Evolutionary conservation across 2,797 vertebrate genomes (phyloP).

Genomic region (Diceros bicornis): DNA sequence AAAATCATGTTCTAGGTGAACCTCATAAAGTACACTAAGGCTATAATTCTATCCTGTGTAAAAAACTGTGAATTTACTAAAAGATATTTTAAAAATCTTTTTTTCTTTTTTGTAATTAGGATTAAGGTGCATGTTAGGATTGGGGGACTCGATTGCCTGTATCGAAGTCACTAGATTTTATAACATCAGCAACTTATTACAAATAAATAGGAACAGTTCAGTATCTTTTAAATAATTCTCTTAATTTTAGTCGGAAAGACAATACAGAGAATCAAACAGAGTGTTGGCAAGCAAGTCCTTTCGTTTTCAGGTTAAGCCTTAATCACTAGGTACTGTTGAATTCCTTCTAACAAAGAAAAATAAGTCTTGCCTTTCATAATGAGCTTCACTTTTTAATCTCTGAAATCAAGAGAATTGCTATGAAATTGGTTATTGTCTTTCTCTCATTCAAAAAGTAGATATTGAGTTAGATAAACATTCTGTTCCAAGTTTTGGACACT

Average conservation of each 20-base stretch:
- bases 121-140: not conserved
- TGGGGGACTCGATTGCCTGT: not conserved
- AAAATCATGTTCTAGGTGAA: constrained; percentile 81
- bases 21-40: constrained; percentile 73
- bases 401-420: not conserved
- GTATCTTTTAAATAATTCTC: not conserved
- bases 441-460: not conserved
- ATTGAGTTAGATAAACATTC: not conserved
- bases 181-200: not conserved
- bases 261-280: not conserved
- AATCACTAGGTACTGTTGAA: not conserved
- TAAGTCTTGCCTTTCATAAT: not conserved
- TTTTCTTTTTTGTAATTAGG: not conserved
- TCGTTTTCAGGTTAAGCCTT: not conserved
- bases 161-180: constrained; percentile 33
- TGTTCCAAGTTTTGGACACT: not conserved
- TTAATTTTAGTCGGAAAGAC: constrained; percentile 5
- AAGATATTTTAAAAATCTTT: not conserved
- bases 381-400: not conserved
- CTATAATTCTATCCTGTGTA: constrained; percentile 73
- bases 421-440: constrained; percentile 14
- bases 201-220: not conserved
- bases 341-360: not conserved
- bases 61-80: constrained; percentile 59
- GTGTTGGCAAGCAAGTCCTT: not conserved